Percentiles rank a stretch among this genome's conserved stretches.
Conservation (phyloP, 1,140 invertebrate species). For the Drosophila orosa region DNA sequence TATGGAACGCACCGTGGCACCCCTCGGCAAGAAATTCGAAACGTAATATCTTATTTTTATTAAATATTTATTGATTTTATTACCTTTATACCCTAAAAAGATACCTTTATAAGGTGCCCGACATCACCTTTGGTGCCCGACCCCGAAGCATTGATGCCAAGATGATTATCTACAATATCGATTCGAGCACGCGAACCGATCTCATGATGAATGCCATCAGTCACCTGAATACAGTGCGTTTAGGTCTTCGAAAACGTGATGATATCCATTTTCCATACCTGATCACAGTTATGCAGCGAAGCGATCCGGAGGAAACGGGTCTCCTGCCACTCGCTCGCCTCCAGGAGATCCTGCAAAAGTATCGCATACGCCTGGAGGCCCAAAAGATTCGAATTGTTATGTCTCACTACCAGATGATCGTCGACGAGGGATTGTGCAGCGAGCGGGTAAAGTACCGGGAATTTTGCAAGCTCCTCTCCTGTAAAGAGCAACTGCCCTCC, state of each 20-base stretch:
- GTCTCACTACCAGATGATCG: conserved; percentile 54
- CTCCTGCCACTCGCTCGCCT: conserved; percentile 39
- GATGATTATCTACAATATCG: conserved; percentile 55
- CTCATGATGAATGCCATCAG: conserved; percentile 40
- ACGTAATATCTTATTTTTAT: conserved; percentile 15
- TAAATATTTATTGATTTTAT: not conserved
- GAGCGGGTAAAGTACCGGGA: conserved; percentile 58
- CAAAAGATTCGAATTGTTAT: conserved; percentile 43
- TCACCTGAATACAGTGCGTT: conserved; percentile 61
- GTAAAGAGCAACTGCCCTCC: conserved; percentile 58
- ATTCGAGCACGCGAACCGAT: conserved; percentile 22
- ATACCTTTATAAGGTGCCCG: conserved; percentile 48
- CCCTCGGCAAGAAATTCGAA: conserved; percentile 51
- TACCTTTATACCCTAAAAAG: not conserved
- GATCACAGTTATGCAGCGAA: conserved; percentile 40
- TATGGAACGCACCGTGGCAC: conserved; percentile 55
- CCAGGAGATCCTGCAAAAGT: conserved; percentile 41
- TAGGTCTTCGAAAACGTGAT: conserved; percentile 36
- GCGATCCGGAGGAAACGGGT: conserved; percentile 47
- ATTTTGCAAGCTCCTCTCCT: conserved; percentile 53
- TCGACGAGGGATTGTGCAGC: conserved; percentile 44
- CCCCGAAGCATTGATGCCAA: conserved; percentile 39
- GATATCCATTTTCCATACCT: conserved; percentile 58
- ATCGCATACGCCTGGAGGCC: conserved; percentile 46
- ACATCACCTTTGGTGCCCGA: conserved; percentile 22